Evolutionary conservation across 2,888 invertebrate species (phyloP).

Genomic region (Drosophila koepferae): DNA sequence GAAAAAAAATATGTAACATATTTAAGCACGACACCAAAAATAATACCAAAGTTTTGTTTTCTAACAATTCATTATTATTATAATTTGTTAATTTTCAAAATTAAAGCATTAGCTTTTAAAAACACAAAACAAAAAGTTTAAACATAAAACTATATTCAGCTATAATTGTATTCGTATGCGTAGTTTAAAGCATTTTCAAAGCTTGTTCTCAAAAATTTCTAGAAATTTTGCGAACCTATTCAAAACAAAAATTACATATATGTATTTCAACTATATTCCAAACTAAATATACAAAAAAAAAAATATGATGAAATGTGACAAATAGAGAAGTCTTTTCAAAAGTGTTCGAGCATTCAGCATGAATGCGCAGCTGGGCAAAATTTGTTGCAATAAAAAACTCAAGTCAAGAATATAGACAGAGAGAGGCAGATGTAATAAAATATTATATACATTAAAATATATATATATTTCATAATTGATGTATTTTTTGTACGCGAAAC

Average conservation of each 20-base stretch:
- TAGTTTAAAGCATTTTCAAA: slow-evolving; percentile 83
- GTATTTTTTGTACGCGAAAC: slow-evolving; percentile 61
- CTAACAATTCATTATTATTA: background rate
- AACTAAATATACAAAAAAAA: slow-evolving; percentile 27
- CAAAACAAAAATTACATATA: slow-evolving; percentile 55
- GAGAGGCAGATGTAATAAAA: slow-evolving; percentile 55
- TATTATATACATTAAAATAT: slow-evolving; percentile 18
- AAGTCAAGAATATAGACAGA: slow-evolving; percentile 63
- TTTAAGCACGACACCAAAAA: slow-evolving; percentile 43
- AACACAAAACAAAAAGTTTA: slow-evolving; percentile 9
- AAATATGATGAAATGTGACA: slow-evolving; percentile 18
- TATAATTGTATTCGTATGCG: slow-evolving; percentile 74
- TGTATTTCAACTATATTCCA: slow-evolving; percentile 65
- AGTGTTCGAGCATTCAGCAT: slow-evolving; percentile 39
- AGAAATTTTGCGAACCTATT: slow-evolving; percentile 80
- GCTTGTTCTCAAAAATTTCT: slow-evolving; percentile 81
- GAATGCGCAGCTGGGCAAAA: slow-evolving; percentile 58
- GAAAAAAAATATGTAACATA: slow-evolving; percentile 46
- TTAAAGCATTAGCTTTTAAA: slow-evolving; percentile 45
- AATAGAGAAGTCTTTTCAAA: slow-evolving; percentile 38
- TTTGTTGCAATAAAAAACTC: slow-evolving; percentile 72
- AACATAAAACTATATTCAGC: slow-evolving; percentile 66
- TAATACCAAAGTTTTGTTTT: slow-evolving; percentile 13
- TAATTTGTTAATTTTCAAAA: background rate
- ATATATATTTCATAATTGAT: slow-evolving; percentile 71